phyloP scores from a whole-genome alignment of 1,140 invertebrate species.

The Harlomillsia oculata region DNA sequence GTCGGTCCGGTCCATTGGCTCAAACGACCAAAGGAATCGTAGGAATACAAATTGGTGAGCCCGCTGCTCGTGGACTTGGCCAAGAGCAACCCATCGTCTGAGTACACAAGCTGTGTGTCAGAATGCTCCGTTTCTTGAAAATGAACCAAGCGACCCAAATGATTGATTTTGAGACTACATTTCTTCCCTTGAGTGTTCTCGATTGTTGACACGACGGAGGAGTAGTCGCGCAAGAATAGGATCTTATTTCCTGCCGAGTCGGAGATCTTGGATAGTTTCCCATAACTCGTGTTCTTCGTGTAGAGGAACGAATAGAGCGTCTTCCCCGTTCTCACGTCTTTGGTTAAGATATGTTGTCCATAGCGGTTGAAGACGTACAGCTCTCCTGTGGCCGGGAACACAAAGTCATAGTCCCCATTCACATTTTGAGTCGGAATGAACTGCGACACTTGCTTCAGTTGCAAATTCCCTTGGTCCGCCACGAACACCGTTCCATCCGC shows the following conservation, averaged over 20 bases:
- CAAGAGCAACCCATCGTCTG: constrained; percentile 30
- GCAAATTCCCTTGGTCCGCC: constrained; percentile 79
- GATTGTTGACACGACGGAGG: constrained; percentile 62
- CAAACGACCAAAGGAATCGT: constrained; percentile 27
- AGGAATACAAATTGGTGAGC: constrained; percentile 24
- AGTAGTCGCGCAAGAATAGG: constrained; percentile 79
- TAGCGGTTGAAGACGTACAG: constrained; percentile 85
- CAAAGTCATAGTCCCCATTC: constrained; percentile 84
- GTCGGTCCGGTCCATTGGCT: constrained; percentile 24
- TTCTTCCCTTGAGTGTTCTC: constrained; percentile 89
- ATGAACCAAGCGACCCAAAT: constrained; percentile 71
- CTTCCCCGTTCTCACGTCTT: constrained; percentile 82
- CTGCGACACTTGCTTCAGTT: constrained; percentile 58
- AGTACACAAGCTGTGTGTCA: constrained; percentile 26
- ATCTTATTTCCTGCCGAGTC: constrained; percentile 89
- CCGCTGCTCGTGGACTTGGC: constrained; percentile 26
- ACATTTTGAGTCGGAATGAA: constrained; percentile 80
- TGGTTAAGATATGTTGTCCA: constrained; percentile 87
- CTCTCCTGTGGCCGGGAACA: constrained; percentile 80
- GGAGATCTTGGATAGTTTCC: constrained; percentile 81
- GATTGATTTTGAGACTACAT: constrained; percentile 76
- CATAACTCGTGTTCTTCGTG: constrained; percentile 91
- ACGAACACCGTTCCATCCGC: constrained; percentile 88
- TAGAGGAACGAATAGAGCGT: constrained; percentile 90
- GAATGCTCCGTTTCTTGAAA: constrained; percentile 45